Percentiles rank a stretch among this genome's conserved stretches.
These are phyloP conservation scores for Sarcophaga rosellei DNA, from an alignment of 2,888 invertebrate genomes.

Conservation along the genomic window DNA sequence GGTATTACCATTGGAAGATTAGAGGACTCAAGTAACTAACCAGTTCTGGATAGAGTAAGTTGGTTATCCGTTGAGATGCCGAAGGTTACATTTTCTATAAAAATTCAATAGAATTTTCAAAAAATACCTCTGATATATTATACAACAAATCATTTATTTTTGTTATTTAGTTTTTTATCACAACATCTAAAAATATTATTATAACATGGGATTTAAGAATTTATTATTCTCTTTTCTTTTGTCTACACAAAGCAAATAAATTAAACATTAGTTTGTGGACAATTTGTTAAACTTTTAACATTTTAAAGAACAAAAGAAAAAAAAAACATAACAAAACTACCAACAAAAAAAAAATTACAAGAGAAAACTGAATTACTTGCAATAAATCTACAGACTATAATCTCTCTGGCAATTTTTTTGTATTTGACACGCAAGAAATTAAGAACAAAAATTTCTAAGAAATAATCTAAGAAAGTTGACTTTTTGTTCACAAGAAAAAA, in stretches of 20 bases:
- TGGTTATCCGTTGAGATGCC: too few relatives aligned
- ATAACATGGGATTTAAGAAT: too few relatives aligned
- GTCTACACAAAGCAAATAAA: neutral
- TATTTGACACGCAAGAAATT: slow-evolving; percentile 1
- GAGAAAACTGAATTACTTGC: slow-evolving; percentile 32
- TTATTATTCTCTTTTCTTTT: neutral
- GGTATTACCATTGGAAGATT: too few relatives aligned
- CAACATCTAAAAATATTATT: too few relatives aligned
- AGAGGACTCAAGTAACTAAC: too few relatives aligned
- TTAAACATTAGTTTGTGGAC: slow-evolving; percentile 2
- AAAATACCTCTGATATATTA: too few relatives aligned
- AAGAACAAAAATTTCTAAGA: neutral
- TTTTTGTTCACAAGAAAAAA: neutral
- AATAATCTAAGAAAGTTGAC: slow-evolving; percentile 6
- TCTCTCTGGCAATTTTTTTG: slow-evolving; percentile 25
- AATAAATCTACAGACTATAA: slow-evolving; percentile 37
- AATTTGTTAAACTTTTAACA: neutral
- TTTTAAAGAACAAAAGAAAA: neutral
- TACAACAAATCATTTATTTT: too few relatives aligned
- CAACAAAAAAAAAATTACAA: neutral
- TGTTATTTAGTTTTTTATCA: too few relatives aligned
- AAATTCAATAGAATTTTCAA: too few relatives aligned
- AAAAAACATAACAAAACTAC: neutral
- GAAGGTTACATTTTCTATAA: too few relatives aligned
- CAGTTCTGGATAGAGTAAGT: too few relatives aligned